Evolutionary conservation across 2,797 vertebrate genomes (phyloP).

Genomic region (Brachyalestes nurse): DNA sequence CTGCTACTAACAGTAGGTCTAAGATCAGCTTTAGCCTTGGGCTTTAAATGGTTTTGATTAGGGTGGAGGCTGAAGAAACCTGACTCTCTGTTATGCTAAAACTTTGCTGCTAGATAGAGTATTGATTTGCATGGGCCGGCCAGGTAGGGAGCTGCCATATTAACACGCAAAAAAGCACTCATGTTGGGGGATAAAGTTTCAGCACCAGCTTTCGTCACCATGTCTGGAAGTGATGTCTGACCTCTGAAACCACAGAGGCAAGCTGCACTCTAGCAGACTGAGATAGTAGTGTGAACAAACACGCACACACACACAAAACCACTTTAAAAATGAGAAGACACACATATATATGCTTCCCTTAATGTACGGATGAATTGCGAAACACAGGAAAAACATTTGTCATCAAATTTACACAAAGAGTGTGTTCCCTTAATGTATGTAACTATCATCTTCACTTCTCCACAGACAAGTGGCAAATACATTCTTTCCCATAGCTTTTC

Average conservation of each 20-base stretch:
- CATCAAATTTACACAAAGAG: too few relatives aligned
- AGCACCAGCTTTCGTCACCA: not conserved
- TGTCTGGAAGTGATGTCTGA: constrained; percentile 16
- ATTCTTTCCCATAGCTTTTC: not conserved
- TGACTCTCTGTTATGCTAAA: constrained; percentile 40
- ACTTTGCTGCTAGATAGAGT: constrained; percentile 26
- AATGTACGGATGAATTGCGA: not conserved
- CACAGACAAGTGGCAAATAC: not conserved
- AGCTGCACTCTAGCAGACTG: constrained; percentile 15
- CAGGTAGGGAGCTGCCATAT: constrained; percentile 25
- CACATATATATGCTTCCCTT: not conserved
- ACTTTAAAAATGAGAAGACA: not conserved
- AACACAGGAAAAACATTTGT: too few relatives aligned
- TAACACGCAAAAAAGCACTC: constrained; percentile 37
- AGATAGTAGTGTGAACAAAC: not conserved
- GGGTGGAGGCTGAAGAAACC: constrained; percentile 44
- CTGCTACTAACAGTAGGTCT: constrained; percentile 17
- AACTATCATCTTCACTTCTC: constrained; percentile 10
- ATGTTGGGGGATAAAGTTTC: constrained; percentile 12
- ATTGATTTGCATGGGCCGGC: constrained; percentile 44
- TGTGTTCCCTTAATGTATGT: not conserved
- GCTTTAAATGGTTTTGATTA: constrained; percentile 50
- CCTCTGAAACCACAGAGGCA: constrained; percentile 18
- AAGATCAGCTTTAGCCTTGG: constrained; percentile 44
- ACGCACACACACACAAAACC: too few relatives aligned